Percentiles rank a stretch among this genome's conserved stretches.
These are phyloP conservation scores for Gyrodactylus salaris DNA, from an alignment of 1,140 invertebrate species.

Conservation along the genomic window DNA sequence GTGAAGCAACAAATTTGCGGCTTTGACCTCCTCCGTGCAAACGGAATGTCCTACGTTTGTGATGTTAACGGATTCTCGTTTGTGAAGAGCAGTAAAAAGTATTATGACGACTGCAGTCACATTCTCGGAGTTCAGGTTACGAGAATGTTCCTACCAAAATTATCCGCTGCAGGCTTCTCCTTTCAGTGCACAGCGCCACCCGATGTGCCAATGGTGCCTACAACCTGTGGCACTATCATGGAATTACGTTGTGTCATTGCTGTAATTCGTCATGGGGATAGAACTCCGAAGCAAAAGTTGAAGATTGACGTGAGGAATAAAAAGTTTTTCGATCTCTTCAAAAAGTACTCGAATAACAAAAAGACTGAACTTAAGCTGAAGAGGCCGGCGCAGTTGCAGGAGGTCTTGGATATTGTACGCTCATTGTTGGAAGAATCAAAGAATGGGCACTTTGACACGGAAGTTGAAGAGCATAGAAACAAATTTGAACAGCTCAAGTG, in stretches of 20 bases:
- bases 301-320: constrained; percentile 77
- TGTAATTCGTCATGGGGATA: constrained; percentile 85
- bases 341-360: constrained; percentile 76
- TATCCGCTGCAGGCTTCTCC: background rate
- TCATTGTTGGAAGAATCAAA: constrained; percentile 36
- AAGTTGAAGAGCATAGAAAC: constrained; percentile 48
- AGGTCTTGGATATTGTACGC: constrained; percentile 69
- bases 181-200: background rate
- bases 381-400: constrained; percentile 51
- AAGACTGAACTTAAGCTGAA: constrained; percentile 85
- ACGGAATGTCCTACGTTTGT: constrained; percentile 89
- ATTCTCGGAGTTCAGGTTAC: constrained; percentile 32
- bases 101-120: constrained; percentile 95
- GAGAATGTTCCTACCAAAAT: background rate
- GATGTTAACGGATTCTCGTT: constrained; percentile 99
- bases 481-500: constrained; percentile 55
- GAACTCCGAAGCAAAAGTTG: constrained; percentile 70
- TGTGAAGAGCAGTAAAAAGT: constrained; percentile 96
- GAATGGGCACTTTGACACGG: constrained; percentile 14
- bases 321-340: constrained; percentile 90
- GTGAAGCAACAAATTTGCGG: constrained; percentile 69
- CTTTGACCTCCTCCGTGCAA: constrained; percentile 81
- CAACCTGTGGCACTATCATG: constrained; percentile 29
- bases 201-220: constrained; percentile 11
- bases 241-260: constrained; percentile 81